A percentile compares a stretch with the other conserved stretches of the same genome.
Evolutionary conservation across 1,140 invertebrate species (phyloP).

Genomic region (Brachionus rotundiformis): DNA sequence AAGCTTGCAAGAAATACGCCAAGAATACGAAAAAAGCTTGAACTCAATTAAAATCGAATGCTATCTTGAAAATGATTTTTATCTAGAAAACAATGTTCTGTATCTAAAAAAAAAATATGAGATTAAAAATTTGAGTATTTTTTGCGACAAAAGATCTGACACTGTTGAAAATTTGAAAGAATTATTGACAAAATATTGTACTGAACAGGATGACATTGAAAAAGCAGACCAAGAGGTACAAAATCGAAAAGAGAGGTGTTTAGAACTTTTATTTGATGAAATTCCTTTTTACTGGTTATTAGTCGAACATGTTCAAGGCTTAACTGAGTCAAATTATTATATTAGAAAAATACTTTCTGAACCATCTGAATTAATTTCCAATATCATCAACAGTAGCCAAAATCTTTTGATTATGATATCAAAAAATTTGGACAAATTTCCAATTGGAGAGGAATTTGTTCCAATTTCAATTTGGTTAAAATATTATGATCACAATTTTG

Average conservation of each 20-base stretch:
- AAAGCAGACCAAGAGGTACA: background rate
- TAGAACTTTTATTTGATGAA: conserved; percentile 37
- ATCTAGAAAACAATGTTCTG: conserved; percentile 10
- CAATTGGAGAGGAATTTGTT: conserved; percentile 17
- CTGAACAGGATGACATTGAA: background rate
- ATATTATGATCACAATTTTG: conserved; percentile 15
- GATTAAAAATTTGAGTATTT: background rate
- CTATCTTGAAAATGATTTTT: conserved; percentile 23
- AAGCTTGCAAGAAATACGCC: conserved; percentile 56
- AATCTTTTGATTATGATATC: background rate
- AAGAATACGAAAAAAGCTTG: conserved; percentile 43
- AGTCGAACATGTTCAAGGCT: background rate
- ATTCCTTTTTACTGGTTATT: conserved; percentile 4
- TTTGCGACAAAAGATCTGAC: background rate
- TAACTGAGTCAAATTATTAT: background rate
- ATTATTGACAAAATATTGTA: background rate
- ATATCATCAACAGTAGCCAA: background rate
- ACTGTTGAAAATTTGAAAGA: conserved; percentile 8
- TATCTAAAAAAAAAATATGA: background rate
- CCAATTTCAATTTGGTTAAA: background rate
- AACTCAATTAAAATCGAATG: conserved; percentile 31
- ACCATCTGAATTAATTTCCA: background rate
- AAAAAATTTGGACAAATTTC: background rate
- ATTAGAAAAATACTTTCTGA: background rate
- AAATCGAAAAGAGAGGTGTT: conserved; percentile 1